Evolutionary conservation across 2,113 vertebrate species (phyloP), one percentile per base, ranked within the genome.

Genomic region (Caranx melampygus): DNA sequence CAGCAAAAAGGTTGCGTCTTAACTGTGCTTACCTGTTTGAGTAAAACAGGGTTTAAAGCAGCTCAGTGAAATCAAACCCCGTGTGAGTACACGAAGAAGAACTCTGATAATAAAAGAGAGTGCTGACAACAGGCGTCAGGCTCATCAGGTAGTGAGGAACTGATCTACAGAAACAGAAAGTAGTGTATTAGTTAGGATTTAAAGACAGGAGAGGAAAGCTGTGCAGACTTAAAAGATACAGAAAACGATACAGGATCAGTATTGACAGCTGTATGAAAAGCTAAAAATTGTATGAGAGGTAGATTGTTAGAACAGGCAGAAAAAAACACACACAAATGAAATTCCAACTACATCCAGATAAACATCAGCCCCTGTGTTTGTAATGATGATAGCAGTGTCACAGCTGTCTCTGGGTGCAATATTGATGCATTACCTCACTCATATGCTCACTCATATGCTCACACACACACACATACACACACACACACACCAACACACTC

Each of bases 201-300:
- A 51, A 26, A n/a, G n/a, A 66, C 6, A 44, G 58, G 45, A 75
- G 60, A 57, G 54, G 26, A 64, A 54, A 40, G 26, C 26, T 69
- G 51, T 18, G 35, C 51, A 60, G 60, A 59, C 9, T 49, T 14
- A 72, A 37, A 35, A 76, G 42, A 42, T 37, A 52, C 40, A 71
- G 54, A 75, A 72, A 69, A 42, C 2, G 12, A 63, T 2, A 16
- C n/a, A 44, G 26, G 47, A 44, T 55, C n/a, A 33, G 55, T 69
- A 21, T 16, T 16, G 54, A 15, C 54, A 57, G 54, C 21, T 52
- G 44, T 15, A 40, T 44, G 68, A 45, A 26, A 58, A 59, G 69
- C 54, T 70, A 34, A 82, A 91, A 52, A 76, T 58, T 58, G 83
- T 47, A 69, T 66, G 60, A 92, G 94, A 95, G 94, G 94, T 94